These are phyloP conservation scores for Anarsia innoxiella DNA, from an alignment of 2,888 invertebrate species.

Conservation along the genomic window DNA sequence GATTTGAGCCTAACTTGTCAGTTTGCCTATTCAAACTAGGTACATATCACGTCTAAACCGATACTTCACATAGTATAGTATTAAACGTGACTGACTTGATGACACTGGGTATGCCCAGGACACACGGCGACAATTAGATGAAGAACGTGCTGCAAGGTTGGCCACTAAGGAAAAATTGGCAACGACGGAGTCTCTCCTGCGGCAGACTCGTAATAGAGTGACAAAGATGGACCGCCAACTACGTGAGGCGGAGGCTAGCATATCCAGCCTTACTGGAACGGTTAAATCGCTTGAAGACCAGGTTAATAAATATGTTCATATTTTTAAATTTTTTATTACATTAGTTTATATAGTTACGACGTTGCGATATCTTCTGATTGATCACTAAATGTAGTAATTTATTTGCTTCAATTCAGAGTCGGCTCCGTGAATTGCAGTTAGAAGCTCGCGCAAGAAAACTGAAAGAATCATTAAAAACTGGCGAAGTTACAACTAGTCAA, in stretches of 20 bases:
- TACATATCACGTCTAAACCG: no score
- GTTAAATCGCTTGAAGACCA: slow-evolving; percentile 64
- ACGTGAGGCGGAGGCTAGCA: slow-evolving; percentile 61
- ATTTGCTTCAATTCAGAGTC: slow-evolving; percentile 39
- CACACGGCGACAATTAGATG: slow-evolving; percentile 45
- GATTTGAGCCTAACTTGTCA: no score
- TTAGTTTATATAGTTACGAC: no score
- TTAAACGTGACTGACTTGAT: not conserved
- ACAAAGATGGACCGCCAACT: slow-evolving; percentile 63
- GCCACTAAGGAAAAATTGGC: slow-evolving; percentile 47
- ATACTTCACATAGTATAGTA: not conserved
- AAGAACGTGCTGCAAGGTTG: slow-evolving; percentile 41
- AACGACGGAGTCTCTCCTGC: slow-evolving; percentile 47
- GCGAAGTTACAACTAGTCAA: slow-evolving; percentile 53
- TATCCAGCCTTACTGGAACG: slow-evolving; percentile 53
- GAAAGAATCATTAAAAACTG: slow-evolving; percentile 60
- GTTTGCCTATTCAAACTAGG: no score
- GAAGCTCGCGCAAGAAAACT: slow-evolving; percentile 63
- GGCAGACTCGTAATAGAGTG: slow-evolving; percentile 48
- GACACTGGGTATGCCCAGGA: slow-evolving; percentile 38
- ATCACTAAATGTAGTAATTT: no score
- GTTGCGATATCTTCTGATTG: not conserved
- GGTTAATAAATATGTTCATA: no score
- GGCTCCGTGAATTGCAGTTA: slow-evolving; percentile 57
- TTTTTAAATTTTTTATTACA: no score